These are phyloP conservation scores for Novumbra hubbsi DNA, from an alignment of 2,797 vertebrate genomes.

Conservation along the genomic window DNA sequence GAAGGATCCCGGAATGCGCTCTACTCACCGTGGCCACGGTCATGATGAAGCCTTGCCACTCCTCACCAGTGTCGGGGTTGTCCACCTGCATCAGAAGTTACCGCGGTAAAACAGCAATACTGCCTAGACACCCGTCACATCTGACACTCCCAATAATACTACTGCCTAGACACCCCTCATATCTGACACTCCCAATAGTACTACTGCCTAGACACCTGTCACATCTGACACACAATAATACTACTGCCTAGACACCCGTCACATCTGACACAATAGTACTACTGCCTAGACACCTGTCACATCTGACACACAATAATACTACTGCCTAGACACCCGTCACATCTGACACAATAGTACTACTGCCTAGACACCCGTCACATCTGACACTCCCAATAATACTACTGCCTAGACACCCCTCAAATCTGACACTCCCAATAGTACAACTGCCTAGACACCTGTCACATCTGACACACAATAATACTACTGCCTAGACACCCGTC, in stretches of 20 bases:
- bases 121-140: background rate
- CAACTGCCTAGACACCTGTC: too few species aligned
- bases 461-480: too few species aligned
- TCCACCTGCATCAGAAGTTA: slow-evolving; percentile 49
- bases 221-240: background rate
- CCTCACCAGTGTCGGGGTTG: slow-evolving; percentile 52
- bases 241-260: background rate
- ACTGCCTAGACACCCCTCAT: too few species aligned
- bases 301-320: too few species aligned
- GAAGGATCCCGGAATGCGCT: slow-evolving; percentile 8
- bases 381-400: too few species aligned
- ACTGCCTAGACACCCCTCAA: background rate
- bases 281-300: too few species aligned
- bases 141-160: background rate
- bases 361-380: too few species aligned
- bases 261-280: background rate
- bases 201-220: background rate
- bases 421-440: background rate
- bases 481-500: background rate
- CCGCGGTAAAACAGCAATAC: too few species aligned
- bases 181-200: background rate
- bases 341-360: background rate
- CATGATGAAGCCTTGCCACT: slow-evolving; percentile 66
- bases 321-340: background rate
- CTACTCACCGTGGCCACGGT: slow-evolving; percentile 62